phyloP scores from a whole-genome alignment of 92 coral and sea anemone species.

The Epizoanthus illoricatus region DNA sequence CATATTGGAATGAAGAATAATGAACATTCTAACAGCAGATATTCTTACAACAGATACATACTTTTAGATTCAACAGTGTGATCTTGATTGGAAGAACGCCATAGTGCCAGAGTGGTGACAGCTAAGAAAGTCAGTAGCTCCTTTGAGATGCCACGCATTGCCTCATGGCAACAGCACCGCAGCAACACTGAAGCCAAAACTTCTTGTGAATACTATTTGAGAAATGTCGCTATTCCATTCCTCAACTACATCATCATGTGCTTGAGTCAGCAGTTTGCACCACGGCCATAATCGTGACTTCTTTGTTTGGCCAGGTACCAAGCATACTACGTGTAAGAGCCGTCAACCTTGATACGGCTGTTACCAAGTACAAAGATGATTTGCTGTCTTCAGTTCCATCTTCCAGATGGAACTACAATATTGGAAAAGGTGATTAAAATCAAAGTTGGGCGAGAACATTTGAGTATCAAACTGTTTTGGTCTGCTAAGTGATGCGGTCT shows the following conservation, averaged over 20 bases:
- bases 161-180: too few species aligned
- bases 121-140: too few species aligned
- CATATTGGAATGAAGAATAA: too few species aligned
- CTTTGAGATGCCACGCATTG: too few species aligned
- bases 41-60: too few species aligned
- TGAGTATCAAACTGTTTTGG: constrained; percentile 43
- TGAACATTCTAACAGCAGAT: too few species aligned
- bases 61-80: too few species aligned
- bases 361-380: constrained; percentile 29
- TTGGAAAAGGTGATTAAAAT: constrained; percentile 30
- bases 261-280: constrained; percentile 23
- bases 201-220: constrained; percentile 22
- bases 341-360: constrained; percentile 40
- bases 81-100: too few species aligned
- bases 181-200: constrained; percentile 21
- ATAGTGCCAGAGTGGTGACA: too few species aligned
- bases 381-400: constrained; percentile 29
- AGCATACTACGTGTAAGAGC: constrained; percentile 20
- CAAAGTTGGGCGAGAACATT: constrained; percentile 32
- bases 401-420: constrained; percentile 30
- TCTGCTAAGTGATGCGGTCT: constrained; percentile 43
- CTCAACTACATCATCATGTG: constrained; percentile 29
- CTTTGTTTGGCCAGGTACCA: constrained; percentile 16
- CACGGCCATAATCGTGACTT: constrained; percentile 16
- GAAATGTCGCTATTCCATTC: constrained; percentile 32